Percentiles rank a stretch among this genome's conserved stretches.
Conservation (phyloP, 2,888 invertebrate species). For the Cryptocephalus moraei region DNA sequence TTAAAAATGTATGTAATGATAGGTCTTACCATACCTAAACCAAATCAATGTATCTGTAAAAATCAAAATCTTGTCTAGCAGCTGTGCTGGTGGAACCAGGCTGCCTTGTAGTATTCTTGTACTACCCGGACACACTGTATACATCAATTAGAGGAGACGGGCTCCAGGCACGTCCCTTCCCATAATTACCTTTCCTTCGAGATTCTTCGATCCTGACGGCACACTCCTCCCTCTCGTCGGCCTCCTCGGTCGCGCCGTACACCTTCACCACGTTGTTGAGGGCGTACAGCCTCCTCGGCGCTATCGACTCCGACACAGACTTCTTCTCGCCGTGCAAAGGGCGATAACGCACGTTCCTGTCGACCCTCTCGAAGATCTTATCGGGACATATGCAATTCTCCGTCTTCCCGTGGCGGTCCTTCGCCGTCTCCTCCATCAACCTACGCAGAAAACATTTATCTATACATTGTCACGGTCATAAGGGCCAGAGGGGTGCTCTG, state of each 20-base stretch:
- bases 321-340: conserved; percentile 36
- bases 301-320: conserved; percentile 43
- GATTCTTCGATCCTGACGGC: conserved; percentile 18
- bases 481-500: too few relatives aligned
- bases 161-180: too few relatives aligned
- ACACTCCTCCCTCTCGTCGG: conserved; percentile 39
- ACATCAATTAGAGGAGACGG: too few relatives aligned
- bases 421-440: conserved; percentile 43
- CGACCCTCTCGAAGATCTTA: conserved; percentile 56
- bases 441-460: conserved; percentile 38
- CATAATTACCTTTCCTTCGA: conserved; percentile 16
- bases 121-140: too few relatives aligned
- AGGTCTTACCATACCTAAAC: too few relatives aligned
- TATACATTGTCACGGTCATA: too few relatives aligned
- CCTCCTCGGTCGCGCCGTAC: conserved; percentile 39
- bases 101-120: too few relatives aligned
- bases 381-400: conserved; percentile 56
- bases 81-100: too few relatives aligned
- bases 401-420: conserved; percentile 34
- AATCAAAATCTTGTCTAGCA: too few relatives aligned
- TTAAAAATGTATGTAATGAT: too few relatives aligned
- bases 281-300: conserved; percentile 54
- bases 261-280: conserved; percentile 67
- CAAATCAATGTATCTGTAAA: too few relatives aligned
- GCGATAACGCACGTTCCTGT: conserved; percentile 49